Percentiles rank a stretch among this genome's conserved stretches.
These are phyloP conservation scores for Stigmatopora argus DNA, from an alignment of 2,113 vertebrate species.

Conservation along the genomic window DNA sequence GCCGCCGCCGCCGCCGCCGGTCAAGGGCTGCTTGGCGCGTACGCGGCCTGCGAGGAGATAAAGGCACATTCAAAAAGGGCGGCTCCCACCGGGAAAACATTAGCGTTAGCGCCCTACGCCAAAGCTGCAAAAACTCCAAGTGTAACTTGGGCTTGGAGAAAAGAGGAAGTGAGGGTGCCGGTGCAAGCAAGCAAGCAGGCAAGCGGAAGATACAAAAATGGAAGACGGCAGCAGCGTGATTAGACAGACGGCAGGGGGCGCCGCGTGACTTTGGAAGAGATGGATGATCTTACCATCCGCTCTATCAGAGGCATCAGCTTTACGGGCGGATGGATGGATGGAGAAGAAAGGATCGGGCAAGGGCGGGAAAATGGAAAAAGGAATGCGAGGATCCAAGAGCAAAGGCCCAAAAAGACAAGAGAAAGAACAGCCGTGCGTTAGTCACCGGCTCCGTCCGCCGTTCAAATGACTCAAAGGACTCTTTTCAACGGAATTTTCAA, in stretches of 20 bases:
- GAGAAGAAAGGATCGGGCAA: conserved; percentile 57
- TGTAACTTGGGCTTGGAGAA: too few species aligned
- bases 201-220: too few species aligned
- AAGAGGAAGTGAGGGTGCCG: too few species aligned
- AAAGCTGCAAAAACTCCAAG: too few species aligned
- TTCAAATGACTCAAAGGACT: too few species aligned
- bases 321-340: conserved; percentile 75
- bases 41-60: conserved; percentile 73
- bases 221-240: neutral
- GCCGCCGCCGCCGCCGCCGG: conserved; percentile 48
- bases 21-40: conserved; percentile 80
- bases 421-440: conserved; percentile 83
- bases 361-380: conserved; percentile 59
- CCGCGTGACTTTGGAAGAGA: conserved; percentile 36
- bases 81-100: neutral
- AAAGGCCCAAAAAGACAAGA: conserved; percentile 67
- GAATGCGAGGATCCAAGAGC: conserved; percentile 51
- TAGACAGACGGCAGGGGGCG: neutral
- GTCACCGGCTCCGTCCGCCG: conserved; percentile 39
- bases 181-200: too few species aligned
- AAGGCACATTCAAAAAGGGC: too few species aligned
- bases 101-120: neutral
- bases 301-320: conserved; percentile 98
- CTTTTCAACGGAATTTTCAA: too few species aligned
- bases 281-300: conserved; percentile 89